Evolutionary conservation across 2,888 invertebrate genomes (phyloP), one percentile per base, ranked within the genome.

Genomic region (Polyploca ridens): DNA sequence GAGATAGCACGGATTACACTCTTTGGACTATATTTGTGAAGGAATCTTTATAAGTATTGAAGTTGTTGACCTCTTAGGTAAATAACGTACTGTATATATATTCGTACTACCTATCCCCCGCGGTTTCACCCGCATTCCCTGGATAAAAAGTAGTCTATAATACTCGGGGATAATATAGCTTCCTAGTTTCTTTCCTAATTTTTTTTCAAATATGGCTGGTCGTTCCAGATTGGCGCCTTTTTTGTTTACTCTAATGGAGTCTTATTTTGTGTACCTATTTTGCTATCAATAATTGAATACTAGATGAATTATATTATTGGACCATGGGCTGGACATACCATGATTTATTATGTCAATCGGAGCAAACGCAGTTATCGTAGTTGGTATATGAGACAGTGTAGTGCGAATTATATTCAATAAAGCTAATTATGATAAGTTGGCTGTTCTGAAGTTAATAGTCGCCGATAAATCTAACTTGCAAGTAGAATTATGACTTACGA

Each of bases 381-480:
- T n/a, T 19, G 19, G 19, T 54, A 14, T 54, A 54, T 54, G 16
- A n/a, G 49, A 49, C 49, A 49, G 10, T 19, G 62, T 33, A 62
- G 16, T 10, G 27, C 16, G 46, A n/a, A 62, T 33, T 27, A 33
- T 46, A 62, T 35, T 62, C 49, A 46, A 49, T 49, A 14, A 33
- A 27, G 41, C 46, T 46, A 41, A 62, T 57, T 54, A 58, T n/a
- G 16, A 38, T 33, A 19, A 19, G 19, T 44, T 14, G 38, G 11
- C 11, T 27, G 58, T 62, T 64, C 33, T 67, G 65, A 64, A 67
- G 63, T 16, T 54, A 54, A 33, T 10, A n/a, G 46, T 10, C n/a
- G 7, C 19, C 54, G 54, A 54, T 54, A 54, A 54, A 54, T 54
- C 10, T 54, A 19, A 54, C 54, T 54, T 19, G 54, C 10, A 6